phyloP scores from a whole-genome alignment of 2,797 vertebrate species.

The Melopsittacus undulatus region DNA sequence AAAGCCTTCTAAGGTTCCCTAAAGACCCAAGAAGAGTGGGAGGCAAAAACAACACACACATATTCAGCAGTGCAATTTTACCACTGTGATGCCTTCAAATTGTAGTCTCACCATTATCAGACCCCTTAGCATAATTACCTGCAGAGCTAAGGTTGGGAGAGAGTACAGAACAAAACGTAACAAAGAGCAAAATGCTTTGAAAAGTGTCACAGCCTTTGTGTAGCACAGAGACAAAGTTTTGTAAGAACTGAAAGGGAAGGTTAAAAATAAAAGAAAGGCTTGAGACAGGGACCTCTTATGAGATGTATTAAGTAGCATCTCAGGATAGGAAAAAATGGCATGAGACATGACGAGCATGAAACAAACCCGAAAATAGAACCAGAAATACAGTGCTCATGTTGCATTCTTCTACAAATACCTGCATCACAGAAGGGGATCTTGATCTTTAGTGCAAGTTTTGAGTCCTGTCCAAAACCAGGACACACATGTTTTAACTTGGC shows the following conservation, averaged over 20 bases:
- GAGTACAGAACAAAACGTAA: neutral
- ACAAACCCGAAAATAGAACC: neutral
- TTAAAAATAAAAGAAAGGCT: neutral
- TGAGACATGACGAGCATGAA: neutral
- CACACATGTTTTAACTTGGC: neutral
- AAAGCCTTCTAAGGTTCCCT: neutral
- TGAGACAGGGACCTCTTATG: neutral
- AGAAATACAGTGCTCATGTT: neutral
- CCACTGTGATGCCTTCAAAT: neutral
- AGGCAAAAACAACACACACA: conserved; percentile 4
- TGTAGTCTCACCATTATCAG: neutral
- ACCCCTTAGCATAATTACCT: neutral
- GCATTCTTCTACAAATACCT: neutral
- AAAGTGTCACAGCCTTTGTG: fast-evolving
- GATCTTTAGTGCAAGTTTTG: neutral
- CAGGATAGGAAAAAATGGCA: neutral
- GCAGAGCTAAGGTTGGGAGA: neutral
- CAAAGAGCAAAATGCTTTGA: conserved; percentile 14
- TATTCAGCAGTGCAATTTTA: conserved; percentile 12
- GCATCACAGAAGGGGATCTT: neutral
- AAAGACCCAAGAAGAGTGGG: conserved; percentile 15
- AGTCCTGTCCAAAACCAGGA: neutral
- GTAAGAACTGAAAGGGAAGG: neutral
- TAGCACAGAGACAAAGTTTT: neutral
- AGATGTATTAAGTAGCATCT: neutral